Percentiles rank a stretch among this genome's conserved stretches.
Conservation (phyloP, 1,140 invertebrate genomes). For the Sarcophaga peregrina region DNA sequence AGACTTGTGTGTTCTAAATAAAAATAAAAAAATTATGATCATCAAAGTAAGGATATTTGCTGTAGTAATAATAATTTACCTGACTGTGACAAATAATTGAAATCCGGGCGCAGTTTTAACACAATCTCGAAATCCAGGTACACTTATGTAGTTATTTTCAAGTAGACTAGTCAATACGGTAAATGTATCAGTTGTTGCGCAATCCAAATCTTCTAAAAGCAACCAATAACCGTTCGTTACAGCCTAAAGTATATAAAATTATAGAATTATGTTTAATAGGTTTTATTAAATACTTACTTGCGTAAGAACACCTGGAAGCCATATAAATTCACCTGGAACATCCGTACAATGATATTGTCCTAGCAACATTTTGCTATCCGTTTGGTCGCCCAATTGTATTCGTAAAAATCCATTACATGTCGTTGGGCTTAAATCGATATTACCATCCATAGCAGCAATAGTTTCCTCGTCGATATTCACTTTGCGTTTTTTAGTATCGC, state of each 20-base stretch:
- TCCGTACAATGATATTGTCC: slow-evolving; percentile 97
- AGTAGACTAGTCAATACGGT: slow-evolving; percentile 87
- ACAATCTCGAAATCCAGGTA: slow-evolving; percentile 87
- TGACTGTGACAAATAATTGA: slow-evolving; percentile 90
- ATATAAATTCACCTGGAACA: slow-evolving; percentile 96
- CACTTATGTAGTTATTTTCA: slow-evolving; percentile 83
- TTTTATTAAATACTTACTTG: slow-evolving; percentile 74
- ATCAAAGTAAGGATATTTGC: slow-evolving; percentile 16
- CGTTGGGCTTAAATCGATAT: not conserved
- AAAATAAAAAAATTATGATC: not conserved
- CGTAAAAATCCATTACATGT: slow-evolving; percentile 60
- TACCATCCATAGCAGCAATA: not conserved
- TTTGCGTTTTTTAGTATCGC: slow-evolving; percentile 34
- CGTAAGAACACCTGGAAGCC: slow-evolving; percentile 92
- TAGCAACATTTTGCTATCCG: slow-evolving; percentile 94
- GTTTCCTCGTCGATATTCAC: not conserved
- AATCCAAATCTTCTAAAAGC: slow-evolving; percentile 95
- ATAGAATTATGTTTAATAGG: not conserved
- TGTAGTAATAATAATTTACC: slow-evolving; percentile 68
- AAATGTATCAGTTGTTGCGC: slow-evolving; percentile 91
- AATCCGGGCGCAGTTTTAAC: slow-evolving; percentile 84
- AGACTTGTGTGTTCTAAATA: slow-evolving; percentile 71
- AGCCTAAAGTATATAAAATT: slow-evolving; percentile 71
- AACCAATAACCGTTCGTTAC: slow-evolving; percentile 91
- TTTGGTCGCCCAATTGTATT: slow-evolving; percentile 96